Conservation (phyloP, 1,140 invertebrate species). For the Euborellia annulipes region DNA sequence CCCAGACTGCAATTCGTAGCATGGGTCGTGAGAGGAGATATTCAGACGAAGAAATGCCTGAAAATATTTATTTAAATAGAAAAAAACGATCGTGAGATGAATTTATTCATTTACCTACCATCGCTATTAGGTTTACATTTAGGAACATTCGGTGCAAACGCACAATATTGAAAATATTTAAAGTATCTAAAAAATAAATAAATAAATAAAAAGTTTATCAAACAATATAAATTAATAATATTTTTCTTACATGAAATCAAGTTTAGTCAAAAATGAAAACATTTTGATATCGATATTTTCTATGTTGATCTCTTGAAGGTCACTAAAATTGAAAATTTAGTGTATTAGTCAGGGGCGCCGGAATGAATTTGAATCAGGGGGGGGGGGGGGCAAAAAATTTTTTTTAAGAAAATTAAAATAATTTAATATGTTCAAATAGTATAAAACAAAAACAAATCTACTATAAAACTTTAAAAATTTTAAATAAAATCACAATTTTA, state of each 20-base stretch:
- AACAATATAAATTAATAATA: too few relatives aligned
- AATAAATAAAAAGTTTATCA: too few relatives aligned
- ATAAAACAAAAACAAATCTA: too few relatives aligned
- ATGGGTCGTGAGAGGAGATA: conserved; percentile 45
- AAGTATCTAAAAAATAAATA: conserved; percentile 38
- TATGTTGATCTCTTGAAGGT: conserved; percentile 36
- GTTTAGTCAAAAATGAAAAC: conserved; percentile 31
- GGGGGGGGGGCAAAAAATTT: too few relatives aligned
- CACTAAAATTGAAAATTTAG: conserved; percentile 25
- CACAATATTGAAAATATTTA: conserved; percentile 52
- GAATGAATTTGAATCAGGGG: too few relatives aligned
- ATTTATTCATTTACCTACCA: conserved; percentile 29
- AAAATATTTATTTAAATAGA: too few relatives aligned
- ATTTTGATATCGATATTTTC: conserved; percentile 34
- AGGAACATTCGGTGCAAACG: conserved; percentile 40
- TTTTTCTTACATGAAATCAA: conserved; percentile 38
- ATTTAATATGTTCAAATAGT: too few relatives aligned
- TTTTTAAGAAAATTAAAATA: too few relatives aligned
- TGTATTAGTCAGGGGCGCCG: too few relatives aligned
- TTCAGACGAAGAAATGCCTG: conserved; percentile 46
- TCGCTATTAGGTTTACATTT: conserved; percentile 49
- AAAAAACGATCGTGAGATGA: too few relatives aligned
- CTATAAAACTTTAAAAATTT: too few relatives aligned
- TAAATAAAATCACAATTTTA: too few relatives aligned
- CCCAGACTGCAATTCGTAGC: conserved; percentile 50